Base-by-base conservation (phyloP, 1,140 invertebrate species). In the Trichogramma pretiosum region DNA sequence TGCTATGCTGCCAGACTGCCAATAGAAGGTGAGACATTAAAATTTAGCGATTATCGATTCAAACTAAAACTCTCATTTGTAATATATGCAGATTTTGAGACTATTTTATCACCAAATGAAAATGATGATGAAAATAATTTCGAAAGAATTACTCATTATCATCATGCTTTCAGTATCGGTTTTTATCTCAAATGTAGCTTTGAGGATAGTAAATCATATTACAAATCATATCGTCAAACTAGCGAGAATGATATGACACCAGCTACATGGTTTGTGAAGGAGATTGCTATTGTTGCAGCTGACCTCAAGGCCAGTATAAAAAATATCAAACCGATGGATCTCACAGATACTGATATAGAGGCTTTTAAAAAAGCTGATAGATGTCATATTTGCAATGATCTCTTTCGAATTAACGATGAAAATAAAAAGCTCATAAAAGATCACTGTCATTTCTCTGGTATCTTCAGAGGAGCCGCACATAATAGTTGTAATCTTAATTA, bases 371-470 rank as follows among this genome's bases (percentile, higher is more conserved):
- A 28, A 28, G 26, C 7, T 28, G 26, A 28, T 28, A 28, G 13
- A 28, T 28, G 26, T 28, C 13, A 8, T 28, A 7, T 28, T 28
- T 28, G 26, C 7, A 8, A 7, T 8, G 13, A 8, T 8, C 26
- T 28, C 26, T 28, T 13, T 28, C 7, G 7, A 8, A 8, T 28
- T 8, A 7, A 28, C 13, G 13, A 13, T 28, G 26, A 28, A 8
- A 13, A 8, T 28, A 28, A 46, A 35, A 33, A 38, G 19, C 5
- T 5, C 10, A 36, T 30, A 8, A 7, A 36, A 5, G 37, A 48
- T 19, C 46, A 48, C 22, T 5, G 13, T 48, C 39, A 40, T 38
- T n/a, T 39, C 1, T 37, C 35, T 13, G 18, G 17, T n/a, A 36
- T 0, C 10, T 43, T n/a, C 7, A 19, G 24, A 33, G 41, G 35